Evolutionary conservation across 1,140 invertebrate genomes (phyloP), one percentile per base, ranked within the genome.

Genomic region (Solenopsis fugax): DNA sequence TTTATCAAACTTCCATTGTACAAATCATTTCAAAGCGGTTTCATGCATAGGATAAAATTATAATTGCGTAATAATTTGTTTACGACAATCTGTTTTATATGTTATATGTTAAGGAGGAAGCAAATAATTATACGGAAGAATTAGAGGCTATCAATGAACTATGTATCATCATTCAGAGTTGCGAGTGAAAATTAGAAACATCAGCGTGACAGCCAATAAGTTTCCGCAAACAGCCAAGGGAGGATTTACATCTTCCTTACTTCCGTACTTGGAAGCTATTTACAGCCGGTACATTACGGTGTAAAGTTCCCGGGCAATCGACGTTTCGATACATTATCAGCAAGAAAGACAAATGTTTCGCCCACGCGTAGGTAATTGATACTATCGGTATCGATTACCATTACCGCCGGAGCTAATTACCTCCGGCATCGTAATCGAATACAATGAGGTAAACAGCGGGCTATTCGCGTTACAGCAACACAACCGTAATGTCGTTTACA

Each of bases 331-430:
- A 84, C 80, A 84, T 84, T 84, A 84, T 72, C 69, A 84, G 80
- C 80, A 75, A 84, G 80, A 84, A 84, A 84, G 69, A 84, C 80
- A 84, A 84, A 84, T 84, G 80, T 84, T 84, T 75, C 80, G 56
- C 69, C 67, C 56, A 37, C 80, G 67, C 80, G 80, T 58, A 34
- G 52, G 80, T 84, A 84, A 84, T 84, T 84, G 80, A 84, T 84
- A 84, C 80, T 75, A 84, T 84, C 80, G 80, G 80, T 84, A 84
- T 84, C 80, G 80, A 84, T 84, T 84, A 84, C 80, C 69, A 84
- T 73, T 84, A 84, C 80, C 54, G 80, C 69, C 67, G 80, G 69
- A 73, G 80, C 80, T 84, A 84, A 84, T 84, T 84, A 84, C 80
- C 80, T 60, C 69, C 80, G 80, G 80, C 69, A 84, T 84, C 69